phyloP scores from a whole-genome alignment of 2,113 vertebrate species.

The Oreocharis arfaki region DNA sequence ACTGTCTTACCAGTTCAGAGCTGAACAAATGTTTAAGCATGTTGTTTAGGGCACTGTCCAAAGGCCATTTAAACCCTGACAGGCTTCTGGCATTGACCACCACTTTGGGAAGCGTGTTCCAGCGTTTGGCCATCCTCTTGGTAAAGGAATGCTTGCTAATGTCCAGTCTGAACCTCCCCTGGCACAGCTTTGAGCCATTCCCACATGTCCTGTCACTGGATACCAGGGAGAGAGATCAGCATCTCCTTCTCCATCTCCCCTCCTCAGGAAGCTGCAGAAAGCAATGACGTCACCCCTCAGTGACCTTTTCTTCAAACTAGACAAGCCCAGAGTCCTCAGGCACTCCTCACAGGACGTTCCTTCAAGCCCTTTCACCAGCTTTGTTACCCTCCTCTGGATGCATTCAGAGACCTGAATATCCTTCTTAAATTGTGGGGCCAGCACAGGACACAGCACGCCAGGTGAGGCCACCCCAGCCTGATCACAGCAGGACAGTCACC shows the following conservation, averaged over 20 bases:
- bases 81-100: not conserved
- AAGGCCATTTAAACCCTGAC: not conserved
- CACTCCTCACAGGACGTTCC: not conserved
- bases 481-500: not conserved
- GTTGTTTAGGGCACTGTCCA: not conserved
- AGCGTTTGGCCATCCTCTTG: not conserved
- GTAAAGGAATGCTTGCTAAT: not conserved
- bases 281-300: not conserved
- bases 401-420: not conserved
- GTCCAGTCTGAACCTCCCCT: not conserved
- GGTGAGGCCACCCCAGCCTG: not conserved
- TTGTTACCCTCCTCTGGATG: not conserved
- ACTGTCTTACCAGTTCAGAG: not conserved
- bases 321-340: not conserved
- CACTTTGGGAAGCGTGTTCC: not conserved
- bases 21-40: not conserved
- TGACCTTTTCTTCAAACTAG: not conserved
- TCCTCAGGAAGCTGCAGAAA: not conserved
- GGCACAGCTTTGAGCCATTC: not conserved
- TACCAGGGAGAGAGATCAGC: not conserved
- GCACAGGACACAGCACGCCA: not conserved
- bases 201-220: not conserved
- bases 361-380: not conserved
- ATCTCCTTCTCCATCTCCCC: not conserved
- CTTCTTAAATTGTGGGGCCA: not conserved